Base-by-base conservation (phyloP, 1,140 invertebrate genomes). In the Acromyrmex echinatior region DNA sequence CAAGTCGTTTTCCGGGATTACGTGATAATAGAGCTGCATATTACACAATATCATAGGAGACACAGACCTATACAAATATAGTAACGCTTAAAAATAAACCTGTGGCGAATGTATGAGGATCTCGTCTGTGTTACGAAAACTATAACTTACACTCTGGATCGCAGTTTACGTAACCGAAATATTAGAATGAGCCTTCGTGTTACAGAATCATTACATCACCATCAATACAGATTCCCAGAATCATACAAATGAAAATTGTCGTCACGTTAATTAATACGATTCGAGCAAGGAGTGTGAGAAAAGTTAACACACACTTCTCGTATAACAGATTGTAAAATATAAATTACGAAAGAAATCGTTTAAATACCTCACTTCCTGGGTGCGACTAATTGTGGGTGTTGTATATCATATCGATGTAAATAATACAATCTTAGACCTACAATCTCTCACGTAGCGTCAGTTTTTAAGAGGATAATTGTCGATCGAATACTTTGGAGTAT, bases 71-170 rank as follows among this genome's bases (percentile, higher is more conserved):
- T 18, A 56, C 65, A 76, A 35, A 65, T 56, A 56, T 63, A 82
- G 28, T 56, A 39, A 12, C 0, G 88, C 51, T 85, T 73, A 88
- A 88, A 88, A 88, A 89, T 89, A 88, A 88, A 79, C 63, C 53
- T 58, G 31, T 28, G 49, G 18, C 14, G 58, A 80, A 79, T 35
- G 35, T 66, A 25, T 10, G 58, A 4, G 58, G 58, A 12, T 25
- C 58, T 21, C 21, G 58, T 31, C 60, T 12, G 25, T 28, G 60
- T 21, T 14, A 12, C 60, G 14, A 1, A 21, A 21, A 1, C 0
- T 60, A 21, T n/a, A 58, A 58, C 7, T 58, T 5, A n/a, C 3
- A 58, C 9, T 63, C 14, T 7, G 16, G 28, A n/a, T 65, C 35
- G 65, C 65, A n/a, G 6, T 68, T 68, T 68, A 68, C 35, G 39